Evolutionary conservation across 2,888 invertebrate species (phyloP).

Genomic region (Watsonalla cultraria): DNA sequence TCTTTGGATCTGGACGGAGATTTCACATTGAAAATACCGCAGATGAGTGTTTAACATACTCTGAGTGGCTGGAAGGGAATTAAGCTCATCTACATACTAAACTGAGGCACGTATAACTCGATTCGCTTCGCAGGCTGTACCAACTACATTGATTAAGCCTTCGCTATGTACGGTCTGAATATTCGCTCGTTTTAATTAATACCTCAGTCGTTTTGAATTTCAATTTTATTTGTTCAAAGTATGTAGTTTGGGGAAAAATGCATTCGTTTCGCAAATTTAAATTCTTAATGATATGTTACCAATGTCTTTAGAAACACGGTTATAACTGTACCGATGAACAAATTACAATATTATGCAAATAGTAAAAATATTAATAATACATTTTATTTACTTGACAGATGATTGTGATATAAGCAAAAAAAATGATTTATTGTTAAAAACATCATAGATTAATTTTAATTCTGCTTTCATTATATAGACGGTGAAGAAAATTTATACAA

Average conservation of each 20-base stretch:
- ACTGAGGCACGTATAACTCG: conserved; percentile 34
- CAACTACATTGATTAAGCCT: conserved; percentile 48
- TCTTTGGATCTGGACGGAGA: conserved; percentile 56
- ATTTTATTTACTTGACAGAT: too few relatives aligned
- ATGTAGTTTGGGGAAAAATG: conserved; percentile 30
- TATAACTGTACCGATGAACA: conserved; percentile 10
- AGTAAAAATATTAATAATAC: too few relatives aligned
- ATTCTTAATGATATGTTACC: conserved; percentile 22
- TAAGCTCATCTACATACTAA: conserved; percentile 49
- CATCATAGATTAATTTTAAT: too few relatives aligned
- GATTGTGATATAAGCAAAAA: too few relatives aligned
- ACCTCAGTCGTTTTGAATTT: conserved; percentile 32
- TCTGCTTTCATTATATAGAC: too few relatives aligned
- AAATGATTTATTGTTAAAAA: too few relatives aligned
- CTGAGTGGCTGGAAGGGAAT: conserved; percentile 36
- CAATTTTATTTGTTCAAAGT: conserved; percentile 33
- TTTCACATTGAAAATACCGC: conserved; percentile 57
- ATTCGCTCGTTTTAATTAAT: conserved; percentile 39
- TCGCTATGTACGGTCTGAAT: conserved; percentile 46
- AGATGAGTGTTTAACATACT: conserved; percentile 52
- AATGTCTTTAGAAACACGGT: conserved; percentile 7
- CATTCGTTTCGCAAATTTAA: conserved; percentile 18
- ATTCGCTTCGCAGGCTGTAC: conserved; percentile 39
- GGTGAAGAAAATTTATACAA: not conserved
- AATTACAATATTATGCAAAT: not conserved